These are phyloP conservation scores for Melieria picta DNA, from an alignment of 2,888 invertebrate species.

Conservation along the genomic window DNA sequence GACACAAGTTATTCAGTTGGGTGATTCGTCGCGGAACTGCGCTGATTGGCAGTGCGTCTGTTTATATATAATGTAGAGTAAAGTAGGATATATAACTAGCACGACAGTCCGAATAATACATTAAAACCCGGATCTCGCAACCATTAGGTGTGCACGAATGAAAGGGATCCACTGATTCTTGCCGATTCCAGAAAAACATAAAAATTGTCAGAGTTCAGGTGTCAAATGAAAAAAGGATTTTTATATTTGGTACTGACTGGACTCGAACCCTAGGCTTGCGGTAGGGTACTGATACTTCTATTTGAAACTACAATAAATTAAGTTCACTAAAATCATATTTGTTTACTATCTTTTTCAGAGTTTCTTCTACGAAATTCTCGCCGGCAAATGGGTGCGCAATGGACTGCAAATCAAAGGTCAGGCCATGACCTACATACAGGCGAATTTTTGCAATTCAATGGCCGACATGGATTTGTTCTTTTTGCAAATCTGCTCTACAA, in stretches of 20 bases:
- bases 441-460: slow-evolving; percentile 98
- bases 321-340: neutral
- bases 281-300: too few species aligned
- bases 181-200: neutral
- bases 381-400: slow-evolving; percentile 95
- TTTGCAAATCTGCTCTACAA: slow-evolving; percentile 91
- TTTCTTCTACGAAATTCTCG: slow-evolving; percentile 93
- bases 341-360: slow-evolving; percentile 72
- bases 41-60: too few species aligned
- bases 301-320: too few species aligned
- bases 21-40: too few species aligned
- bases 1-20: too few species aligned
- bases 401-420: slow-evolving; percentile 98
- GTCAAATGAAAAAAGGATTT: too few species aligned
- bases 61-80: too few species aligned
- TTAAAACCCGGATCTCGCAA: neutral
- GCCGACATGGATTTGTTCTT: slow-evolving; percentile 97
- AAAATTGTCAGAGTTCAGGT: neutral
- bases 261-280: too few species aligned
- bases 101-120: neutral
- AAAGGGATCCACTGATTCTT: neutral
- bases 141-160: neutral
- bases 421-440: slow-evolving; percentile 98
- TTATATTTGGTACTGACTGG: too few species aligned
- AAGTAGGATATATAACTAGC: neutral